phyloP scores from a whole-genome alignment of 53 echinoderm and acorn worm species.

The Stichopus horrens region DNA sequence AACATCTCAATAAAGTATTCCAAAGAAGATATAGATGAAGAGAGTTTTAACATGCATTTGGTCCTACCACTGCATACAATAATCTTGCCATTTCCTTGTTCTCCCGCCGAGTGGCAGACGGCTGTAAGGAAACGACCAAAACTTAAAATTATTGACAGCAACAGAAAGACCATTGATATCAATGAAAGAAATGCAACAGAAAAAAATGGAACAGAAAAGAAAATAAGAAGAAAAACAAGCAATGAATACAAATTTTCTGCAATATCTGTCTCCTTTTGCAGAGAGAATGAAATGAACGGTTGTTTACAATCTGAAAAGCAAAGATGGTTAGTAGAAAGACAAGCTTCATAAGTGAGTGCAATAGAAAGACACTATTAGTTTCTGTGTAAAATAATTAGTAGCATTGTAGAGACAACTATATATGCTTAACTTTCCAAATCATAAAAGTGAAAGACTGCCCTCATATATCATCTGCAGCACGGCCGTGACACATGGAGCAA shows the following conservation, averaged over 20 bases:
- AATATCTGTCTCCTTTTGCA: too few species aligned
- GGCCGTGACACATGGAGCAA: too few species aligned
- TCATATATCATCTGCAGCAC: neutral
- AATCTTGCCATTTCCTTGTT: slow-evolving; percentile 48
- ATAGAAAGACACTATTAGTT: too few species aligned
- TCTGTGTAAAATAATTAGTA: too few species aligned
- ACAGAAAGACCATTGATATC: neutral
- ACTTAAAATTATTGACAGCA: slow-evolving; percentile 10
- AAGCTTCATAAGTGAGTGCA: too few species aligned
- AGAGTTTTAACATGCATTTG: slow-evolving; percentile 30
- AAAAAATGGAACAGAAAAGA: neutral
- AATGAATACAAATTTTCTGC: too few species aligned
- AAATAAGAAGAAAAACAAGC: neutral
- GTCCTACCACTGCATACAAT: slow-evolving; percentile 46
- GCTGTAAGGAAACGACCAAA: slow-evolving; percentile 54
- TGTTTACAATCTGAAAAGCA: neutral
- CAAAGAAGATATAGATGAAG: neutral
- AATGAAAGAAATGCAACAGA: neutral
- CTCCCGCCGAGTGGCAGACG: slow-evolving; percentile 36
- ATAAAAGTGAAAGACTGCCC: neutral
- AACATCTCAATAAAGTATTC: neutral
- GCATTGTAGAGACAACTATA: too few species aligned
- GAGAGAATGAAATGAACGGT: neutral
- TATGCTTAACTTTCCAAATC: neutral
- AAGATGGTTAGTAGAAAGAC: too few species aligned